Evolutionary conservation across 2,113 vertebrate genomes (phyloP), one percentile per base, ranked within the genome.

Genomic region (Zosterops hypoxanthus): DNA sequence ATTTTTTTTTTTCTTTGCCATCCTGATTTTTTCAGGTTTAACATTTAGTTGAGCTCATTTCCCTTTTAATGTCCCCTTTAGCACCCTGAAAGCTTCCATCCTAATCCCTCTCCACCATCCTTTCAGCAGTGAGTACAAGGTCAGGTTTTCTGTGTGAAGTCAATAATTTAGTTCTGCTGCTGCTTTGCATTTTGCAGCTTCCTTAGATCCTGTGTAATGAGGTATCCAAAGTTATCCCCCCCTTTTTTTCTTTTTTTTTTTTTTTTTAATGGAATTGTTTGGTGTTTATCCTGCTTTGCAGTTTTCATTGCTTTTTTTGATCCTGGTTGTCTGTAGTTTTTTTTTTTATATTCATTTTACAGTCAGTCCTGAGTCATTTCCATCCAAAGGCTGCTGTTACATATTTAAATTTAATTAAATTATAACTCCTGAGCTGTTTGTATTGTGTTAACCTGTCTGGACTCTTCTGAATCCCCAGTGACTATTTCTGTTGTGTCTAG

Each of bases 1-100:
- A 16, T 49, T 50, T 77, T 25, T 49, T 50, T 25, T 73, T 80
- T 66, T 55, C 52, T 83, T 60, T 21, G 0, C 46, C 85, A 31
- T 23, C 41, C 84, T 79, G 61, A 41, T 41, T 88, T 52, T 52
- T 52, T 61, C 26, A 42, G 44, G 11, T 68, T 76, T 33, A 66
- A 68, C 64, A 8, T 34, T 56, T 87, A 85, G 89, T 61, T 89
- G 84, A 94, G 94, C 78, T 96, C 25, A 23, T 72, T 61, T 90
- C 75, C 86, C 17, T 91, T 94, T 82, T 42, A 57, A 92, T 87
- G 81, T 94, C 82, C 86, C 73, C 86, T 97, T 87, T 16, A 95
- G 95, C 76, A 79, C 42, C 64, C 68, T 93, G 90, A 86, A 87
- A 91, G 53, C 57, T 88, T 86, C 63, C 68, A 81, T 95, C 63